These are phyloP conservation scores for Spodoptera picta DNA, from an alignment of 2,888 invertebrate genomes.

Conservation along the genomic window DNA sequence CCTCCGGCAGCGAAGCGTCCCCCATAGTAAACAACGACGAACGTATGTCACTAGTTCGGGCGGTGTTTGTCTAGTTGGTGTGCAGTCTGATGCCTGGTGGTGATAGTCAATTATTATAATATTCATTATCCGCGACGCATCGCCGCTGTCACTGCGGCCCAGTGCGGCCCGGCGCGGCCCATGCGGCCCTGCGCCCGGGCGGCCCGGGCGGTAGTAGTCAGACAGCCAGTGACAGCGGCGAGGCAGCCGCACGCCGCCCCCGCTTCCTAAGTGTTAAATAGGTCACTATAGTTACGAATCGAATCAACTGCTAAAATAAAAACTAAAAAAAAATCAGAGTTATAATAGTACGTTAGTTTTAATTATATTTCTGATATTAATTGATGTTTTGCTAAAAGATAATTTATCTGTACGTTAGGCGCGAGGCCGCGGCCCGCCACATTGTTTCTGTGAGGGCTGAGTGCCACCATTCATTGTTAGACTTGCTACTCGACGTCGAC, in stretches of 20 bases:
- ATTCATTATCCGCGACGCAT: conserved; percentile 61
- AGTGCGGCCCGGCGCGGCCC: background rate
- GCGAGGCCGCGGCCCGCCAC: conserved; percentile 67
- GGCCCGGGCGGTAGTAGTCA: background rate
- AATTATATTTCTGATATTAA: conserved; percentile 88
- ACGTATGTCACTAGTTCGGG: conserved; percentile 46
- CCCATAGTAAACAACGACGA: conserved; percentile 12
- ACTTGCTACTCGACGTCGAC: too few relatives aligned
- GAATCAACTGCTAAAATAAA: conserved; percentile 78
- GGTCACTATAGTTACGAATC: conserved; percentile 80
- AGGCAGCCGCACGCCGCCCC: conserved; percentile 69
- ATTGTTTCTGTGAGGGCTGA: conserved; percentile 54
- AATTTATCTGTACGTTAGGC: conserved; percentile 85
- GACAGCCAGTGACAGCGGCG: conserved; percentile 59
- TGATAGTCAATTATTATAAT: conserved; percentile 86
- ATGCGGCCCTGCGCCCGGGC: too few relatives aligned
- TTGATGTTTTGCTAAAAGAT: conserved; percentile 88
- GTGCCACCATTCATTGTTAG: conserved; percentile 65
- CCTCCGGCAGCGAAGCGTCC: conserved; percentile 7
- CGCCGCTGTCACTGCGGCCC: conserved; percentile 60
- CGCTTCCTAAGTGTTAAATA: conserved; percentile 74
- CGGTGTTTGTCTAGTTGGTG: conserved; percentile 56
- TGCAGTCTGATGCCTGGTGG: conserved; percentile 64
- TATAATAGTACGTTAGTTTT: conserved; percentile 87
- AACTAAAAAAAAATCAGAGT: conserved; percentile 76